Evolutionary conservation across 1,140 invertebrate species (phyloP), one percentile per base, ranked within the genome.

Genomic region (Meloidogyne floridensis): DNA sequence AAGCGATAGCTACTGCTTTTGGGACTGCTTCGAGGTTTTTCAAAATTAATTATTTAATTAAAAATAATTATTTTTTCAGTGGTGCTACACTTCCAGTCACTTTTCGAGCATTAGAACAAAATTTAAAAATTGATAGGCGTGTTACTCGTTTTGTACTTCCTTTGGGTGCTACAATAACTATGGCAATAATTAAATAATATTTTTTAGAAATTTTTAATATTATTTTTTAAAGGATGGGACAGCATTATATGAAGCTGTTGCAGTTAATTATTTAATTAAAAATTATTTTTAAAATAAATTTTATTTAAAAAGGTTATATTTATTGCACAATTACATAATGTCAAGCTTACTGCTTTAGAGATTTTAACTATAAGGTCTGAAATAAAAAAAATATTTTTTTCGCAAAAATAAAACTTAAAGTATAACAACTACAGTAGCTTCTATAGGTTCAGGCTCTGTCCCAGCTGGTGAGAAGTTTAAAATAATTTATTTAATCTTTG

Each of bases 141-240:
- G 95, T 98, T 32, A 95, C 95, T 0, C 93, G 96, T 71, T 98
- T 98, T 88, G 96, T 98, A 6, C 94, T 98, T 84, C 97, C 97
- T 4, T 95, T 98, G 80, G 97, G 92, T 11, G 89, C 89, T 15
- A 90, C 89, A 56, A 89, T 89, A 53, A 90, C 85, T 70, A 90
- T 90, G 89, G 83, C 51, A 74, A 51, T 32, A 20, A 47, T 80
- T 20, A 70, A 15, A 42, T 71, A 76, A 4, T n/a, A n/a, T 78
- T 78, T 65, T n/a, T 72, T 20, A 43, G 13, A n/a, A 10, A n/a
- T 43, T 32, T 18, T 69, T 43, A 9, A 7, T 0, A 69, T 32
- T 42, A 15, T 10, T 71, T n/a, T 53, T 10, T 20, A n/a, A 42
- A 87, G 94, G 92, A 92, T 83, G 92, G 92, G 69, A 92, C 92